Conservation (phyloP, 2,113 vertebrate genomes). For the Neodontobutis hainanensis region DNA sequence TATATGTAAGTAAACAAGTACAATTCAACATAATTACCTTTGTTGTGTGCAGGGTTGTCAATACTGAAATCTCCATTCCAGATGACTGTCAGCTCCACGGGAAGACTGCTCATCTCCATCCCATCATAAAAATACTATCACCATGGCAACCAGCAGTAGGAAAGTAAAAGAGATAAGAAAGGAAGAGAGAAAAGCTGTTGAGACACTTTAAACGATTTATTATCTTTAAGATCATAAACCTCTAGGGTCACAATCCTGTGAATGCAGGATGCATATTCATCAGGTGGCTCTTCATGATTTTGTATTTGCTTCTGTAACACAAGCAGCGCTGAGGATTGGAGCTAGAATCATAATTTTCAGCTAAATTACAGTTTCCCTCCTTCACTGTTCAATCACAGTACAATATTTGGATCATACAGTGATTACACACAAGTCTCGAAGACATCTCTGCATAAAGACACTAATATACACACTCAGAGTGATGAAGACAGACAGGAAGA, state of each 20-base stretch:
- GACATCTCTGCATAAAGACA: constrained; percentile 32
- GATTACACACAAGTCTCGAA: constrained; percentile 53
- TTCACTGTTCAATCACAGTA: constrained; percentile 62
- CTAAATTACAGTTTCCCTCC: constrained; percentile 63
- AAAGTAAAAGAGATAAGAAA: constrained; percentile 28
- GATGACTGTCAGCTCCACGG: constrained; percentile 94
- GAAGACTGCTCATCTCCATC: constrained; percentile 97
- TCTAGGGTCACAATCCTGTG: constrained; percentile 10
- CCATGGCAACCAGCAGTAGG: constrained; percentile 47
- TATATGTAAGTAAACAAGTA: background rate
- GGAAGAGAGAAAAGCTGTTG: constrained; percentile 18
- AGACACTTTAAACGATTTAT: constrained; percentile 43
- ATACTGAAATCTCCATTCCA: constrained; percentile 99
- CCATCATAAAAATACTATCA: constrained; percentile 94
- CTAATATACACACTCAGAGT: constrained; percentile 38
- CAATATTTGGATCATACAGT: constrained; percentile 67
- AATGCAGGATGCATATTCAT: constrained; percentile 34
- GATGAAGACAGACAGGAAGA: constrained; percentile 72
- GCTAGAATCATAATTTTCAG: constrained; percentile 61
- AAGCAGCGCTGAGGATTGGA: constrained; percentile 35
- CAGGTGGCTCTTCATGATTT: constrained; percentile 53
- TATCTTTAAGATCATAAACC: constrained; percentile 39
- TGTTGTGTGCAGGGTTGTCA: constrained; percentile 96
- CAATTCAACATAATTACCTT: constrained; percentile 82
- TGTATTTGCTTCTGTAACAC: constrained; percentile 43